Evolutionary conservation across 1,140 invertebrate genomes (phyloP).

Genomic region (Orchestia grillus): DNA sequence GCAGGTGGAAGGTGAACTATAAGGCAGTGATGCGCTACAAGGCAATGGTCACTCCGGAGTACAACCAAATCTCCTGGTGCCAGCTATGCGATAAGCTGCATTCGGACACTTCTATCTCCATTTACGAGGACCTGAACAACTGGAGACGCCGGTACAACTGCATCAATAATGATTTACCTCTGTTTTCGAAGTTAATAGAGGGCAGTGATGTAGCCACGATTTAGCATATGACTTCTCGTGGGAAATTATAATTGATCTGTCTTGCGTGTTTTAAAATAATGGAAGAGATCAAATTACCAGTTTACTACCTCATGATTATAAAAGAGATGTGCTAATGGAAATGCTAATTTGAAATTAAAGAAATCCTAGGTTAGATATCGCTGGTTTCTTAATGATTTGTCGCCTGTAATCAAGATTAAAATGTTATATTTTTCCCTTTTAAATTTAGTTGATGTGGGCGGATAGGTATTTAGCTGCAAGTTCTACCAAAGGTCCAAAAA

Average conservation of each 20-base stretch:
- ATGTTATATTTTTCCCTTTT: too few species aligned
- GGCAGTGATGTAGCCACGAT: background rate
- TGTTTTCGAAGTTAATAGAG: background rate
- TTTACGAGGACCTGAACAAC: background rate
- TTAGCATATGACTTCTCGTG: background rate
- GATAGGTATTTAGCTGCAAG: too few species aligned
- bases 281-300: too few species aligned
- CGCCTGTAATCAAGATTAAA: too few species aligned
- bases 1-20: conserved; percentile 22
- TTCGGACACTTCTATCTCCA: background rate
- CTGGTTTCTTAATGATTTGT: too few species aligned
- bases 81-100: conserved; percentile 47
- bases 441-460: too few species aligned
- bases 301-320: too few species aligned
- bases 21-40: conserved; percentile 21
- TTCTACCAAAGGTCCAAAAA: too few species aligned
- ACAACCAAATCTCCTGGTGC: conserved; percentile 25
- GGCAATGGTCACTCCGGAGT: background rate
- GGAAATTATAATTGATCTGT: background rate
- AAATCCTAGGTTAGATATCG: too few species aligned
- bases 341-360: too few species aligned
- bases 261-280: background rate
- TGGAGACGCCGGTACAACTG: background rate
- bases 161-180: background rate
- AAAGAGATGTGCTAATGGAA: too few species aligned